Percentiles rank a stretch among this genome's conserved stretches.
These are phyloP conservation scores for Boleophthalmus pectinirostris DNA, from an alignment of 2,113 vertebrate species.

Conservation along the genomic window DNA sequence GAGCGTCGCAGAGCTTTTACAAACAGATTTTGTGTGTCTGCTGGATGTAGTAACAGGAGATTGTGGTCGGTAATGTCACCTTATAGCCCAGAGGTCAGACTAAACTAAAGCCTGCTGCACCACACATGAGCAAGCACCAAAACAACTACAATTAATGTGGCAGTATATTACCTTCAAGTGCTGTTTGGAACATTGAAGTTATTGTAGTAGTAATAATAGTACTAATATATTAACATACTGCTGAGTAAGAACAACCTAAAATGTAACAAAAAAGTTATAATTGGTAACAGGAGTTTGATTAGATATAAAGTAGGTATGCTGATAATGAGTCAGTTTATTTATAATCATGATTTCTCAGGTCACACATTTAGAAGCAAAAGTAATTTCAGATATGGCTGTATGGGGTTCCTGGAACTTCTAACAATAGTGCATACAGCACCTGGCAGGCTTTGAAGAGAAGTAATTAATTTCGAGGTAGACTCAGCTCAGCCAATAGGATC, in stretches of 20 bases:
- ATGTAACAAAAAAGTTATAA: not conserved
- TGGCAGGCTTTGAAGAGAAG: conserved; percentile 34
- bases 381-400: conserved; percentile 31
- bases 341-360: not conserved
- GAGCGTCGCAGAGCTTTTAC: conserved; percentile 47
- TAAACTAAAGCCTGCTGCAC: conserved; percentile 30
- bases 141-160: conserved; percentile 21
- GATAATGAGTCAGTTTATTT: not conserved
- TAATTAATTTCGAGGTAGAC: conserved; percentile 9
- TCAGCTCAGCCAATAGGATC: conserved; percentile 18
- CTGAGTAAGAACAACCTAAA: not conserved
- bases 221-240: not conserved
- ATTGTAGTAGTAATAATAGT: not conserved
- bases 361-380: not conserved
- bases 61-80: conserved; percentile 61
- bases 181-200: not conserved
- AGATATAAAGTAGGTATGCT: not conserved
- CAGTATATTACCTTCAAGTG: not conserved
- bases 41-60: conserved; percentile 43
- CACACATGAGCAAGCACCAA: conserved; percentile 33
- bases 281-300: not conserved
- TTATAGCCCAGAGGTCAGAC: conserved; percentile 44
- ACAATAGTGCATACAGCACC: conserved; percentile 37
- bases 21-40: conserved; percentile 54
- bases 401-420: conserved; percentile 35